Evolutionary conservation across 1,140 invertebrate genomes (phyloP).

Genomic region (Aricia agestis): DNA sequence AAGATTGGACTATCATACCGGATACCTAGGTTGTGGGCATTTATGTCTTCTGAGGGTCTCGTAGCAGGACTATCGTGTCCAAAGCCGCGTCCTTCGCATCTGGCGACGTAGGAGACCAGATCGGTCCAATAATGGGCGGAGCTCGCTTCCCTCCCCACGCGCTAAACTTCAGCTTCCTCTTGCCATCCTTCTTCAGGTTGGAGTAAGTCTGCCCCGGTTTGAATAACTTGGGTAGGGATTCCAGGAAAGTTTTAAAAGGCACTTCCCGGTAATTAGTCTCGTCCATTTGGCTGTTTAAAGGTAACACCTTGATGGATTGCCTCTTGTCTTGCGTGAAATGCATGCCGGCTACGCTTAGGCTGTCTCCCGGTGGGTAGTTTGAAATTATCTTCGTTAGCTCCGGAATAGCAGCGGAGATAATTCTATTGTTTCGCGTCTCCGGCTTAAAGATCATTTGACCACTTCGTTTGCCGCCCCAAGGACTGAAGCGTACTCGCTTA

Average conservation of each 20-base stretch:
- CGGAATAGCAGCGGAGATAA: constrained; percentile 54
- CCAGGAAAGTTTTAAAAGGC: constrained; percentile 53
- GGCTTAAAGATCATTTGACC: constrained; percentile 62
- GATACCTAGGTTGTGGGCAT: constrained; percentile 20
- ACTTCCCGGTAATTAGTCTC: constrained; percentile 45
- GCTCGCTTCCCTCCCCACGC: constrained; percentile 63
- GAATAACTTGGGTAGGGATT: constrained; percentile 48
- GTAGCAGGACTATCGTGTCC: constrained; percentile 51
- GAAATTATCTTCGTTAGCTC: constrained; percentile 59
- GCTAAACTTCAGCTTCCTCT: constrained; percentile 67
- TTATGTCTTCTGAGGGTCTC: constrained; percentile 42
- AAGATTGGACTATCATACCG: constrained; percentile 21
- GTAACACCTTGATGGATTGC: constrained; percentile 54
- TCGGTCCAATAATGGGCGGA: constrained; percentile 64
- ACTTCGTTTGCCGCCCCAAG: constrained; percentile 65
- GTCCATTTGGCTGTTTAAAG: constrained; percentile 44
- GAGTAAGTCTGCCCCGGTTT: constrained; percentile 59
- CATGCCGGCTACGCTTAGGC: constrained; percentile 44
- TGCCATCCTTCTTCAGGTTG: constrained; percentile 62
- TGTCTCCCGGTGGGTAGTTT: constrained; percentile 46
- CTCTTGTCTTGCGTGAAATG: constrained; percentile 58
- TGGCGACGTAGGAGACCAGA: constrained; percentile 56
- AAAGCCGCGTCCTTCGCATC: constrained; percentile 50
- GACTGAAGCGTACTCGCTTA: constrained; percentile 63
- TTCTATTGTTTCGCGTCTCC: constrained; percentile 47